Conservation (phyloP, 2,113 vertebrate species). For the Dinomys branickii region DNA sequence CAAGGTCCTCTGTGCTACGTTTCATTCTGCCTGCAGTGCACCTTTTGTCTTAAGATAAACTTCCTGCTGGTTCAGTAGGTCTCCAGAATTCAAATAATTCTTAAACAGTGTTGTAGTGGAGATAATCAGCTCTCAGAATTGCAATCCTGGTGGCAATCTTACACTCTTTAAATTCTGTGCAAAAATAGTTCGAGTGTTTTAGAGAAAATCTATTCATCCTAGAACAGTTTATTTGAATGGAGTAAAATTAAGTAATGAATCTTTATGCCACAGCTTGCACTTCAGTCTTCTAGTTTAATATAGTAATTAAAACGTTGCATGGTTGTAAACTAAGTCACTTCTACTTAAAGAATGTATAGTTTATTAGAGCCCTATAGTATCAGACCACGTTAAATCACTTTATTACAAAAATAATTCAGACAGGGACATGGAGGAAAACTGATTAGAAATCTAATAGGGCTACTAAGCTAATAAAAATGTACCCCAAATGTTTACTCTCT, state of each 20-base stretch:
- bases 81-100: constrained; percentile 48
- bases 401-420: neutral
- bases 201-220: constrained; percentile 6
- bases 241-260: constrained; percentile 33
- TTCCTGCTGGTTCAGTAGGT: neutral
- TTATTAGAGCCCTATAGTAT: neutral
- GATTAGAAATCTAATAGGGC: neutral
- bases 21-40: neutral
- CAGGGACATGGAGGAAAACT: neutral
- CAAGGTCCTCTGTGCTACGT: neutral
- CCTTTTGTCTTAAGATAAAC: neutral
- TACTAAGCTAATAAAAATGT: neutral
- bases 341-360: constrained; percentile 28
- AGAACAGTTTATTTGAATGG: constrained; percentile 41
- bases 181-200: constrained; percentile 27
- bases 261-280: neutral
- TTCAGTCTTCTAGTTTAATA: constrained; percentile 8
- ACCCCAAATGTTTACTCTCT: neutral
- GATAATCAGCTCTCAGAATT: constrained; percentile 23
- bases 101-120: neutral
- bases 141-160: neutral
- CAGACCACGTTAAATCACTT: neutral
- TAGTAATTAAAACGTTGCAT: constrained; percentile 34
- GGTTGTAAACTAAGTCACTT: neutral
- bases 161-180: neutral